These are phyloP conservation scores for Bimastos eiseni DNA, from an alignment of 2,888 invertebrate species.

Conservation along the genomic window DNA sequence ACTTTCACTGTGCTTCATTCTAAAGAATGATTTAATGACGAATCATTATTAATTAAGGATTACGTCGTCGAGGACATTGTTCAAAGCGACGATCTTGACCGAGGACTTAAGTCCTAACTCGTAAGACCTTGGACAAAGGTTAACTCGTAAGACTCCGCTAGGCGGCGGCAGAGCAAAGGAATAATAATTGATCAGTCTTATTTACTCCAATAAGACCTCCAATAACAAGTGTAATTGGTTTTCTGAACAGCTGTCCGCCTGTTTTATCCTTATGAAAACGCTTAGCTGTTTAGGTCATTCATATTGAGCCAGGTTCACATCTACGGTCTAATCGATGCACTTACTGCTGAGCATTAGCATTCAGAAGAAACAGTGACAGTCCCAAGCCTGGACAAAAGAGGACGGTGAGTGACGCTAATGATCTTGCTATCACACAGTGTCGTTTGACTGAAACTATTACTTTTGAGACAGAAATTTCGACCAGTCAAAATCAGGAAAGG, in stretches of 20 bases:
- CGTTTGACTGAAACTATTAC: too few relatives aligned
- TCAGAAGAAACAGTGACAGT: too few relatives aligned
- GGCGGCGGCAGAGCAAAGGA: background rate
- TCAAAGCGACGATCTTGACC: too few relatives aligned
- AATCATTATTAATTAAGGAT: too few relatives aligned
- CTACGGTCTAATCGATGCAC: background rate
- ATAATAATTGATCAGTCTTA: background rate
- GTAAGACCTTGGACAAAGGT: too few relatives aligned
- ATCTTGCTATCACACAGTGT: too few relatives aligned
- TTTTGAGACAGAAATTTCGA: background rate
- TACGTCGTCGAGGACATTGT: too few relatives aligned
- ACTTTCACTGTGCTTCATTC: too few relatives aligned
- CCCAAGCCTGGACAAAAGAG: too few relatives aligned
- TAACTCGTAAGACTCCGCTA: background rate
- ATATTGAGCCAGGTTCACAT: background rate
- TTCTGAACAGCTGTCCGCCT: background rate
- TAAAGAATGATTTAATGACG: too few relatives aligned
- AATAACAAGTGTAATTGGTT: conserved; percentile 4
- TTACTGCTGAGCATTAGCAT: background rate
- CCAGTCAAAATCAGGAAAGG: background rate
- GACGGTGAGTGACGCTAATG: too few relatives aligned
- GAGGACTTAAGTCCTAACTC: background rate
- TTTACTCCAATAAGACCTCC: background rate
- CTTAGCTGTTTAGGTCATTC: background rate
- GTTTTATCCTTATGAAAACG: background rate